A percentile compares a stretch with the other conserved stretches of the same genome.
phyloP scores from a whole-genome alignment of 1,140 invertebrate genomes.

The Drosophila pallidifrons region DNA sequence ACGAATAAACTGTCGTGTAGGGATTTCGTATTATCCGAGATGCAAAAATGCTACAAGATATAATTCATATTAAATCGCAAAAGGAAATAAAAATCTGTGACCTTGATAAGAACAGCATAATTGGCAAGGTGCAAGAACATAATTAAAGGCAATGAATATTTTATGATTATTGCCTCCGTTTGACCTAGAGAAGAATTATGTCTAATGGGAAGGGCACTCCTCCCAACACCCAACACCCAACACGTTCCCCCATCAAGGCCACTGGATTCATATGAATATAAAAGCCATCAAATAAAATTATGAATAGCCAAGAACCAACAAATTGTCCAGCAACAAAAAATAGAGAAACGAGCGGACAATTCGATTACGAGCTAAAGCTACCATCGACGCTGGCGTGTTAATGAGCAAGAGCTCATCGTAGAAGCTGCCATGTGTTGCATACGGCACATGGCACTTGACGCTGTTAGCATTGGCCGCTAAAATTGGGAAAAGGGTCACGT shows the following conservation, averaged over 20 bases:
- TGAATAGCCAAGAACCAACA: conserved; percentile 73
- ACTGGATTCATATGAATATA: conserved; percentile 48
- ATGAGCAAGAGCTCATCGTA: conserved; percentile 36
- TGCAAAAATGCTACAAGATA: no score
- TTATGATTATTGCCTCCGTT: neutral
- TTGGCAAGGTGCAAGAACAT: conserved; percentile 8
- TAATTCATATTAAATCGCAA: neutral
- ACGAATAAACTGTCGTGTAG: no score
- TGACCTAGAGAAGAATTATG: conserved; percentile 42
- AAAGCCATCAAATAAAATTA: conserved; percentile 64
- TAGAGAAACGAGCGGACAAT: neutral
- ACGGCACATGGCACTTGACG: conserved; percentile 20
- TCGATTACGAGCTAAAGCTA: conserved; percentile 24
- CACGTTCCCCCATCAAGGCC: conserved; percentile 44
- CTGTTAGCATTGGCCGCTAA: conserved; percentile 59
- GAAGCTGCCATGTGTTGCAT: neutral
- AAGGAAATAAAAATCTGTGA: neutral
- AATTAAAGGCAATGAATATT: conserved; percentile 16
- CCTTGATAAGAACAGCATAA: neutral
- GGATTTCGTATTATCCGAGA: no score
- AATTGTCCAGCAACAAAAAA: conserved; percentile 12
- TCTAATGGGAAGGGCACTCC: conserved; percentile 17
- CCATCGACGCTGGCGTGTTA: conserved; percentile 42
- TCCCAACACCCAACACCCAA: neutral
- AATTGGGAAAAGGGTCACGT: conserved; percentile 75